Percentiles rank a stretch among this genome's conserved stretches.
Evolutionary conservation across 1,140 invertebrate genomes (phyloP).

Genomic region (Dolichoris vasculosae): DNA sequence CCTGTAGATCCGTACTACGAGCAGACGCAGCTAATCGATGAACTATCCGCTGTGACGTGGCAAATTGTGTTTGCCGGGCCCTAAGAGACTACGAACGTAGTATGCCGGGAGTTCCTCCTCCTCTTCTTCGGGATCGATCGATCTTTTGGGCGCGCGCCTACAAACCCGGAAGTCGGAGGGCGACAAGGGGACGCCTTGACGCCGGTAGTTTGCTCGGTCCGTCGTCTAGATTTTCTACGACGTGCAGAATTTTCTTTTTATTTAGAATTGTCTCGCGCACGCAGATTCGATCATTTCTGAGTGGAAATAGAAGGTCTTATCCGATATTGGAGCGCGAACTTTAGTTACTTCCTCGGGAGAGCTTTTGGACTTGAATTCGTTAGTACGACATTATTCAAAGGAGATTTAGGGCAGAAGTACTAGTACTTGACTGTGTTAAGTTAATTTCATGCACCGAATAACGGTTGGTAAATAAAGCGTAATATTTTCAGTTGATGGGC

Average conservation of each 20-base stretch:
- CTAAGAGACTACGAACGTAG: slow-evolving; percentile 35
- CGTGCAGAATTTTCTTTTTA: background rate
- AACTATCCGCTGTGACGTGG: slow-evolving; percentile 66
- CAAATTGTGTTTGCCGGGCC: slow-evolving; percentile 64
- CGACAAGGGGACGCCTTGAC: background rate
- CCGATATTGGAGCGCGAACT: too few species aligned
- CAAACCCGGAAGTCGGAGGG: background rate
- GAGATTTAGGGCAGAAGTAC: background rate
- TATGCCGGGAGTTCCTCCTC: too few species aligned
- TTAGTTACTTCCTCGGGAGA: too few species aligned
- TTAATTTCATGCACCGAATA: too few species aligned
- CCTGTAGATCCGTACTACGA: background rate
- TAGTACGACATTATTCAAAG: background rate
- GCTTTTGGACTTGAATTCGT: background rate
- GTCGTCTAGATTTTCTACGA: background rate
- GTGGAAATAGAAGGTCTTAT: background rate
- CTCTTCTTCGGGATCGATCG: background rate
- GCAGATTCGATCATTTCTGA: background rate
- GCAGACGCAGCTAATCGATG: slow-evolving; percentile 61
- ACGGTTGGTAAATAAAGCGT: too few species aligned
- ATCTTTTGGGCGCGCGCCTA: background rate
- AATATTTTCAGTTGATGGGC: too few species aligned
- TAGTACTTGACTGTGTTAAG: too few species aligned
- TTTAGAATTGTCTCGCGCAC: background rate
- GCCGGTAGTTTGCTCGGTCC: background rate